Percentiles rank a stretch among this genome's conserved stretches.
Evolutionary conservation across 2,797 vertebrate genomes (phyloP).

Genomic region (Propithecus deckenii): DNA sequence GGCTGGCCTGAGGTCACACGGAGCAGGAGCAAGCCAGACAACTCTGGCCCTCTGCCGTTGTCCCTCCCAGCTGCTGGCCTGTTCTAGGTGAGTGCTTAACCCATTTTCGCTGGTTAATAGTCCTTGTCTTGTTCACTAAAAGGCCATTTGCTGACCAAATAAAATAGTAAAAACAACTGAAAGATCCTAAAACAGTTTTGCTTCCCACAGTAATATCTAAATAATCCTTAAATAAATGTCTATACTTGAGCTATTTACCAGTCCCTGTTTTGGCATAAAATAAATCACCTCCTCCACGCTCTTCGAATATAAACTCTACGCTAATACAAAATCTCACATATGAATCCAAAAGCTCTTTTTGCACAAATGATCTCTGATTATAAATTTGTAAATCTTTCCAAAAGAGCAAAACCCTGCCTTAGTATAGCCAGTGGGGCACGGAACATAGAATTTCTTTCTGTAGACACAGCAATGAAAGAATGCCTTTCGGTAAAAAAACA

Average conservation of each 20-base stretch:
- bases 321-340: constrained; percentile 32
- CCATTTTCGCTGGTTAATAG: background rate
- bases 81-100: background rate
- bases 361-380: background rate
- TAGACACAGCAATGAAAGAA: constrained; percentile 22
- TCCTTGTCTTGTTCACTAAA: background rate
- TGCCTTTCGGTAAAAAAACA: background rate
- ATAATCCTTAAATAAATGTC: constrained; percentile 36
- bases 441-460: background rate
- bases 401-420: background rate
- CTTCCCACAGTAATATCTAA: constrained; percentile 5
- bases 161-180: constrained; percentile 40
- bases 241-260: background rate
- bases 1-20: background rate
- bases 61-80: background rate
- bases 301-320: constrained; percentile 33
- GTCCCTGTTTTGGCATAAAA: background rate
- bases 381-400: background rate
- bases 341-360: background rate
- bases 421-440: background rate
- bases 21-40: background rate
- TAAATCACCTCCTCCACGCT: background rate
- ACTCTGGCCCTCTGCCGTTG: background rate
- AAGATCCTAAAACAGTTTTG: constrained; percentile 15
- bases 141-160: background rate